phyloP scores from a whole-genome alignment of 2,797 vertebrate genomes.

The Cossypha niveicapilla region DNA sequence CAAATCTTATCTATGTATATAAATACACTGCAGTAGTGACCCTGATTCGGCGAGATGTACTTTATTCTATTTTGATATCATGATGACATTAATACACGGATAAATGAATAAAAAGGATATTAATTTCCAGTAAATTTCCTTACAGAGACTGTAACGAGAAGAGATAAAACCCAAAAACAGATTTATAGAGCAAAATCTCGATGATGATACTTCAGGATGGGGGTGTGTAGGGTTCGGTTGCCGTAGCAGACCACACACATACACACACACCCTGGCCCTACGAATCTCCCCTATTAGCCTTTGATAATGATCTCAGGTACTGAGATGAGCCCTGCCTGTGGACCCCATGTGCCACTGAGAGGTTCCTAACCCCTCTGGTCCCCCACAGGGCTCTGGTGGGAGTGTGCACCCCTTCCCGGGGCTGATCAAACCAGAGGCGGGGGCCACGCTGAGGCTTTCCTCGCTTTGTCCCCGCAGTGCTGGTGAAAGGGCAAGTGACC shows the following conservation, averaged over 20 bases:
- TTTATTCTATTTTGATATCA: constrained; percentile 13
- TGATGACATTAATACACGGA: not conserved
- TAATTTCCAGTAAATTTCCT: constrained; percentile 25
- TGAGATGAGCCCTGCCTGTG: not conserved
- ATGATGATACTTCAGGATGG: not conserved
- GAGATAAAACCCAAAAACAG: not conserved
- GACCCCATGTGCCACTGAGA: rapidly evolving
- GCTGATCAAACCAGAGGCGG: not conserved
- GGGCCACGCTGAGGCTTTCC: not conserved
- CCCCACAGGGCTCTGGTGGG: not conserved
- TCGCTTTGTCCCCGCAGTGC: constrained; percentile 76
- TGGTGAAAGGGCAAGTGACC: constrained; percentile 97
- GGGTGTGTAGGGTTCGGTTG: no score
- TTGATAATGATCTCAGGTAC: not conserved
- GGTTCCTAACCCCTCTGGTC: not conserved
- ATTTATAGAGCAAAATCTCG: not conserved
- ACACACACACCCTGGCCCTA: no score
- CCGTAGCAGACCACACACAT: no score
- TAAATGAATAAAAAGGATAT: not conserved
- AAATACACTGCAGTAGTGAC: not conserved
- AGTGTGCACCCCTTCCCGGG: not conserved
- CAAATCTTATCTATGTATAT: not conserved
- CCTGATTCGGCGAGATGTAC: not conserved
- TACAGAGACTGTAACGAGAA: not conserved
- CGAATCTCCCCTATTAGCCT: rapidly evolving